phyloP scores from a whole-genome alignment of 2,113 vertebrate species.

The Narcine bancroftii region DNA sequence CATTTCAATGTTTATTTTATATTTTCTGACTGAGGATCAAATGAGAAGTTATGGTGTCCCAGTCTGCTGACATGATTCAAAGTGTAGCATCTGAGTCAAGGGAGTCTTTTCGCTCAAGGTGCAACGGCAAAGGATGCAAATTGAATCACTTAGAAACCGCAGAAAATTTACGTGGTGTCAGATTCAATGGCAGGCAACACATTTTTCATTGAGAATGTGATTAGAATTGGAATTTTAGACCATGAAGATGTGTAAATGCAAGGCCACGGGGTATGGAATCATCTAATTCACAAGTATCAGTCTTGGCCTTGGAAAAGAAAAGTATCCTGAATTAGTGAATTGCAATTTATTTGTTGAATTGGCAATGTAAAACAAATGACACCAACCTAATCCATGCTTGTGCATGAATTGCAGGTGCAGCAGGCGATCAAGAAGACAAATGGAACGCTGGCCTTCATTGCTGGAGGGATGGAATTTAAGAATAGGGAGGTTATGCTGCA shows the following conservation, averaged over 20 bases:
- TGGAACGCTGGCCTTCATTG: too few relatives aligned
- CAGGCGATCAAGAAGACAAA: too few relatives aligned
- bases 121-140: neutral
- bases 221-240: neutral
- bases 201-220: neutral
- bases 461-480: too few relatives aligned
- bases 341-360: neutral
- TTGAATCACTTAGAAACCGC: neutral
- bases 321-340: neutral
- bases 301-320: neutral
- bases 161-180: constrained; percentile 12
- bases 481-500: too few relatives aligned
- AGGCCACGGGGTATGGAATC: neutral
- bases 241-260: neutral
- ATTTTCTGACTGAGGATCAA: neutral
- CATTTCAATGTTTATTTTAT: neutral
- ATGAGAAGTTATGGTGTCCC: neutral
- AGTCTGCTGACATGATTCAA: neutral
- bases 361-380: neutral
- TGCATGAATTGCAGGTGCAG: too few relatives aligned
- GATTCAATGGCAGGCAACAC: neutral
- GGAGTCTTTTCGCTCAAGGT: neutral
- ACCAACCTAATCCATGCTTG: too few relatives aligned
- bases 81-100: neutral
- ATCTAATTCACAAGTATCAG: neutral